Base-by-base conservation (phyloP, 2,113 vertebrate species). In the Syngnathoides biaculeatus region DNA sequence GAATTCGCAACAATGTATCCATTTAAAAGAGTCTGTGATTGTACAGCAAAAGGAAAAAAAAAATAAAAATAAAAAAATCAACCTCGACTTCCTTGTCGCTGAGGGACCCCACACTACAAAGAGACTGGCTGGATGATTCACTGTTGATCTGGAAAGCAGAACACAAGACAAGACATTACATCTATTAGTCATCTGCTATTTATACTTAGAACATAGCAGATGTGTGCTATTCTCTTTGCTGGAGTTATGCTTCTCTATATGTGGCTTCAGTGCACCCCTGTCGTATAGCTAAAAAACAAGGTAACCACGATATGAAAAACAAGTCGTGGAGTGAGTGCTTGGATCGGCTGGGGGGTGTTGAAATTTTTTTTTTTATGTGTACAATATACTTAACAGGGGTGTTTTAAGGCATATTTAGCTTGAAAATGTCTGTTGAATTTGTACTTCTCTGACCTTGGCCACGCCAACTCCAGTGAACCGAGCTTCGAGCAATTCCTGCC, bases 11-110 rank as follows among this genome's bases (percentile, higher is more conserved):
- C 22, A 13, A 22, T 10, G 3, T 22, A n/a, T 52, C n/a, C n/a
- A 11, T 52, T 19, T 22, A 20, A 22, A 52, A n/a, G 48, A 3
- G 24, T 55, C 52, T 40, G 59, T 39, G 9, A 24, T 24, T 39
- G 11, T 67, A 10, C 14, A 42, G 24, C 17, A 35, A 35, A 35
- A 35, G 6, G 6, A 35, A 1, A 35, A 35, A 35, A 0, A 35
- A 35, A 35, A 35, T 1, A 35, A 35, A 35, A 35, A 35, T 5
- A 13, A 2, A 13, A 88, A 93, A n/a, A n/a, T n/a, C 89, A 88
- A 98, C 95, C 95, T 98, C 96, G 77, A 94, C 86, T 85, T 98
- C 96, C 84, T 96, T 98, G 89, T 98, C 96, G 75, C 96, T 98
- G 81, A 98, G 90, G 67, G 96, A 98, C 73, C 95, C 95, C 69